phyloP scores from a whole-genome alignment of 1,140 invertebrate genomes.

The Metopolophium dirhodum region DNA sequence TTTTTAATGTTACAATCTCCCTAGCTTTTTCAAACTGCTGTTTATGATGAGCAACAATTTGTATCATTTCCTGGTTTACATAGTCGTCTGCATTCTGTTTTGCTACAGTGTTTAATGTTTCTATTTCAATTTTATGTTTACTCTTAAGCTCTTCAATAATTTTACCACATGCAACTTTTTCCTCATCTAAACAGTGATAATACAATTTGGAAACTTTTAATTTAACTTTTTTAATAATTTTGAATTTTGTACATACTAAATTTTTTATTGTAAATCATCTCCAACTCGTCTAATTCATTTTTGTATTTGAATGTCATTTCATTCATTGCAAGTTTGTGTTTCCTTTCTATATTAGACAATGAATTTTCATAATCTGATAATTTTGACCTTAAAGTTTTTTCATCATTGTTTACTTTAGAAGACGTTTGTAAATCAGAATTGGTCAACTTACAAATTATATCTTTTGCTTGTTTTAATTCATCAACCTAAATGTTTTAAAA shows the following conservation, averaged over 20 bases:
- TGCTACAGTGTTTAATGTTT: not conserved
- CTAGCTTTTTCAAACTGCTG: slow-evolving; percentile 42
- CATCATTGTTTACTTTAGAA: not conserved
- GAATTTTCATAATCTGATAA: slow-evolving; percentile 45
- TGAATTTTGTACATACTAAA: slow-evolving; percentile 1
- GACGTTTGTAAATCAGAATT: not conserved
- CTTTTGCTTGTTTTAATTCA: slow-evolving; percentile 47
- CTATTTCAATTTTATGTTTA: slow-evolving; percentile 31
- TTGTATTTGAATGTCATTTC: slow-evolving; percentile 48
- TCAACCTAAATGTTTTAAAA: slow-evolving; percentile 11
- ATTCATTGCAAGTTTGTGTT: slow-evolving; percentile 42
- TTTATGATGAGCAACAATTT: slow-evolving; percentile 24
- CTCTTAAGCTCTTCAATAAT: slow-evolving; percentile 45
- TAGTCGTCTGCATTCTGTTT: slow-evolving; percentile 17
- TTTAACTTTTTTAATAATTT: not conserved
- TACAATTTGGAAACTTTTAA: not conserved
- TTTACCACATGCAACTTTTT: slow-evolving; percentile 41
- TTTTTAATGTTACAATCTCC: slow-evolving; percentile 23
- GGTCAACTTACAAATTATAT: slow-evolving; percentile 26
- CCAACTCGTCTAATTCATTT: slow-evolving; percentile 47
- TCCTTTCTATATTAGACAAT: slow-evolving; percentile 38
- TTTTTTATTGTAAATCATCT: slow-evolving; percentile 48
- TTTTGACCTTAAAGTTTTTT: slow-evolving; percentile 42
- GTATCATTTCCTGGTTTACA: not conserved
- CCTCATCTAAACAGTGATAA: not conserved